Percentiles rank a stretch among this genome's conserved stretches.
These are phyloP conservation scores for Astur gentilis DNA, from an alignment of 2,113 vertebrate genomes.

Conservation along the genomic window DNA sequence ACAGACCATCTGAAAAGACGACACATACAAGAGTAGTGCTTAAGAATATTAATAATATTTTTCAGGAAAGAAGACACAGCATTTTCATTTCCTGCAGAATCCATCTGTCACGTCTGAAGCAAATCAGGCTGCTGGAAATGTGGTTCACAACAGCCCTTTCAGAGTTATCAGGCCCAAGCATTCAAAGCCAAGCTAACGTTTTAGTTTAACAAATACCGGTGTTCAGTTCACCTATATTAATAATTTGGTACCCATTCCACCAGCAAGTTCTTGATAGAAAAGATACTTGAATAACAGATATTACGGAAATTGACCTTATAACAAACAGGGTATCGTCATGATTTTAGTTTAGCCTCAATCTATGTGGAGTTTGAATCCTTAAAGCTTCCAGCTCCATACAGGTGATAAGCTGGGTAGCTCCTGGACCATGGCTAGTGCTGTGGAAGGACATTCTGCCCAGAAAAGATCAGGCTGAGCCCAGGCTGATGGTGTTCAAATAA, in stretches of 20 bases:
- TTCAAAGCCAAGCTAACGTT: neutral
- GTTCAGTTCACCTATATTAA: neutral
- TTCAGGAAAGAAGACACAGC: neutral
- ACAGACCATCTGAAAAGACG: neutral
- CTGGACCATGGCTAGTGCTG: neutral
- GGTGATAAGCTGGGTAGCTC: neutral
- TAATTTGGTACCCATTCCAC: neutral
- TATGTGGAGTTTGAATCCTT: neutral
- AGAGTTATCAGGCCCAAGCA: neutral
- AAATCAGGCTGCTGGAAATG: neutral
- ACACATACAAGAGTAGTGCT: neutral
- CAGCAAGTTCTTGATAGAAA: neutral
- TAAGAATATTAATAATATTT: neutral
- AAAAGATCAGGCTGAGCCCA: neutral
- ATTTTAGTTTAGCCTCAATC: neutral
- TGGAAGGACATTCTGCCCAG: neutral
- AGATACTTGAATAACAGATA: neutral
- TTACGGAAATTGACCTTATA: neutral
- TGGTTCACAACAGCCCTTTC: neutral
- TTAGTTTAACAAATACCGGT: neutral
- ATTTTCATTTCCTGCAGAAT: neutral
- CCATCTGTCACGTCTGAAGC: neutral
- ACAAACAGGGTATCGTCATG: neutral
- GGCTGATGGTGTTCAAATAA: neutral
- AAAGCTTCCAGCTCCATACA: neutral